A percentile compares a stretch with the other conserved stretches of the same genome.
These are phyloP conservation scores for Papilio helenus DNA, from an alignment of 1,140 invertebrate genomes.

Conservation along the genomic window DNA sequence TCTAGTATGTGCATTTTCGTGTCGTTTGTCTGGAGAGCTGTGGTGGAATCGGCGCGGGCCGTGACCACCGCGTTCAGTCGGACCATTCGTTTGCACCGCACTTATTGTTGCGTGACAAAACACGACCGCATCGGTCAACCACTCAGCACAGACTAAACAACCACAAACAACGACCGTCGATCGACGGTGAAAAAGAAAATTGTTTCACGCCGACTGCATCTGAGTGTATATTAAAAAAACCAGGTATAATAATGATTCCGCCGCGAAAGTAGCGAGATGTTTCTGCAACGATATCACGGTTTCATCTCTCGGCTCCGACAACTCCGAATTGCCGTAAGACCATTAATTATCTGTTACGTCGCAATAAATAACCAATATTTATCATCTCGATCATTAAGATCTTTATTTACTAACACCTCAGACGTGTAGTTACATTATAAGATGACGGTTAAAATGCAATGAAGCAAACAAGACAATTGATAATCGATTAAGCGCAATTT, in stretches of 20 bases:
- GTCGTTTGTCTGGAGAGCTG: slow-evolving; percentile 50
- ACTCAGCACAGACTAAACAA: slow-evolving; percentile 64
- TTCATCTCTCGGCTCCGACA: slow-evolving; percentile 65
- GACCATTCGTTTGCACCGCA: slow-evolving; percentile 44
- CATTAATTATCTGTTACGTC: slow-evolving; percentile 46
- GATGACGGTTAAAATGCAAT: neutral
- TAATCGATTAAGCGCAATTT: too few species aligned
- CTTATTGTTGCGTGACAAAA: slow-evolving; percentile 41
- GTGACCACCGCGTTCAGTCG: slow-evolving; percentile 45
- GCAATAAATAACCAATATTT: slow-evolving; percentile 39
- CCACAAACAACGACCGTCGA: slow-evolving; percentile 45
- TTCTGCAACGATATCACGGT: slow-evolving; percentile 64
- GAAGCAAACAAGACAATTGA: neutral
- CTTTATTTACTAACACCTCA: neutral
- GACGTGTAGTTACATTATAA: neutral
- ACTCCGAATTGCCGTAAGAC: slow-evolving; percentile 55
- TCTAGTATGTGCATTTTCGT: slow-evolving; percentile 76
- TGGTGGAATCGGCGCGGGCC: slow-evolving; percentile 58
- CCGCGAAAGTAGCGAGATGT: slow-evolving; percentile 72
- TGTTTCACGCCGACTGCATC: slow-evolving; percentile 78
- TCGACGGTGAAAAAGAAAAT: slow-evolving; percentile 77
- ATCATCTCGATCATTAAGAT: neutral
- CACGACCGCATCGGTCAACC: slow-evolving; percentile 61
- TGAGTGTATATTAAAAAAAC: slow-evolving; percentile 75
- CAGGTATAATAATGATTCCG: slow-evolving; percentile 66